Percentiles rank a stretch among this genome's conserved stretches.
Conservation (phyloP, 2,888 invertebrate species). For the Enchytraeus crypticus region DNA sequence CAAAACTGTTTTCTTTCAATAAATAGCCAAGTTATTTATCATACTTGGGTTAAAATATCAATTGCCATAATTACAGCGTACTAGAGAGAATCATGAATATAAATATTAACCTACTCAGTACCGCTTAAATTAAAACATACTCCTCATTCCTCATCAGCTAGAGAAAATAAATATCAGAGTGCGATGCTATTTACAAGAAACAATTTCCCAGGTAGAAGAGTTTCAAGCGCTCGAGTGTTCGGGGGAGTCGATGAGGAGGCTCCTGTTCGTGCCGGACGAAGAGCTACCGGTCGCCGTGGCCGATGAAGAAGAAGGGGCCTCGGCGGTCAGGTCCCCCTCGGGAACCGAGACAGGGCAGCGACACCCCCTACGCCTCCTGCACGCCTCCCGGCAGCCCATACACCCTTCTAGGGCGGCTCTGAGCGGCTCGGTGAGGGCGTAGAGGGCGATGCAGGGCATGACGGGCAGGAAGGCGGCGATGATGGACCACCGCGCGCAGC, state of each 20-base stretch:
- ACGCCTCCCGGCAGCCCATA: neutral
- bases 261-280: neutral
- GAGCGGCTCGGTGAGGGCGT: constrained; percentile 79
- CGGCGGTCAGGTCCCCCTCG: no score
- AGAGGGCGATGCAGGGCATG: constrained; percentile 83
- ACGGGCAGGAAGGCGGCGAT: constrained; percentile 63
- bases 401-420: neutral
- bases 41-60: no score
- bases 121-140: no score
- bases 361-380: neutral
- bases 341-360: neutral
- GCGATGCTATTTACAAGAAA: no score
- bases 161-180: no score
- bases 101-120: no score
- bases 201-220: no score
- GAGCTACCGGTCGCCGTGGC: neutral
- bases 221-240: neutral
- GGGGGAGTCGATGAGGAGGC: neutral
- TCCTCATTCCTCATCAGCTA: no score
- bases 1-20: no score
- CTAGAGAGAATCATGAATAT: no score
- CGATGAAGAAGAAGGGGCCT: neutral
- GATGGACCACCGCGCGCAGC: constrained; percentile 75
- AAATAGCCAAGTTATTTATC: no score
- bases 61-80: no score